phyloP scores from a whole-genome alignment of 2,888 invertebrate genomes.

The Acleris sparsana region DNA sequence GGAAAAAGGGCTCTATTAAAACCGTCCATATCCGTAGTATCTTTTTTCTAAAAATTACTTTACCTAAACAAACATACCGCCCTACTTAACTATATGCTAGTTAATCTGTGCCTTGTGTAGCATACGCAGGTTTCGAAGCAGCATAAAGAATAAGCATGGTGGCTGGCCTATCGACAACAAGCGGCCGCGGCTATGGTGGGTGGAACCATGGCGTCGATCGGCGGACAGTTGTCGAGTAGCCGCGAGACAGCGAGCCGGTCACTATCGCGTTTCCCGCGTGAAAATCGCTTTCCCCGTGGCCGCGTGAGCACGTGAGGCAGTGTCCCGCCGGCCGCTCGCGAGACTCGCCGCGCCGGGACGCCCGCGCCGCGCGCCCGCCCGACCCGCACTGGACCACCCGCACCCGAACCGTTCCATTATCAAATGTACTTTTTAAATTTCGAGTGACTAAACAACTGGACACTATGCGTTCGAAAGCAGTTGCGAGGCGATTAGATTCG shows the following conservation, averaged over 20 bases:
- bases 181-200: slow-evolving; percentile 5
- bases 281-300: slow-evolving; percentile 80
- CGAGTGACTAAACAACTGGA: slow-evolving; percentile 62
- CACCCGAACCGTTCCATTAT: slow-evolving; percentile 56
- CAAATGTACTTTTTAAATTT: slow-evolving; percentile 61
- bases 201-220: slow-evolving; percentile 7
- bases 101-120: no score
- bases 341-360: slow-evolving; percentile 75
- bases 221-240: slow-evolving; percentile 70
- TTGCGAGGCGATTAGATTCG: slow-evolving; percentile 87
- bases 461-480: slow-evolving; percentile 88
- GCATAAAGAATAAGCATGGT: background rate
- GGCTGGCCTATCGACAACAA: slow-evolving; percentile 1
- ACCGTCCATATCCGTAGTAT: no score
- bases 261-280: slow-evolving; percentile 80
- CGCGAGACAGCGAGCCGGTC: slow-evolving; percentile 76
- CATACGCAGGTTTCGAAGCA: no score
- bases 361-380: slow-evolving; percentile 61
- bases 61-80: no score
- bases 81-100: no score
- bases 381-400: slow-evolving; percentile 60
- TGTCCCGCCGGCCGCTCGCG: slow-evolving; percentile 81
- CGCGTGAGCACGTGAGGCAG: slow-evolving; percentile 76
- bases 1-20: no score
- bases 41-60: no score